Evolutionary conservation across 2,797 vertebrate genomes (phyloP).

Genomic region (Sebastes variabilis): DNA sequence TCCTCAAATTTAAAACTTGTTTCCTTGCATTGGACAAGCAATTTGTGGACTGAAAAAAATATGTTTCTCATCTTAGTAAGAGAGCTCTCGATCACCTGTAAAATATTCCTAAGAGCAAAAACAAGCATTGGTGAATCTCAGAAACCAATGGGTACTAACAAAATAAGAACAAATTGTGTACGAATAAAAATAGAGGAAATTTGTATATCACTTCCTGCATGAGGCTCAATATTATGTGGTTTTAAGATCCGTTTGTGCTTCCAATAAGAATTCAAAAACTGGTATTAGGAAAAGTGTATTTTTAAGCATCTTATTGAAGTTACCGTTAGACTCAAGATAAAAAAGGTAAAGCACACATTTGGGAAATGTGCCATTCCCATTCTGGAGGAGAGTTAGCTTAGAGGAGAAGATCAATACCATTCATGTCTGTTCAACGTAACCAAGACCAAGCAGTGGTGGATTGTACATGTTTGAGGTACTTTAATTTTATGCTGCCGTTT

Average conservation of each 20-base stretch:
- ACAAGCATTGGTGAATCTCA: too few species aligned
- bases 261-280: background rate
- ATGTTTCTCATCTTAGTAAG: too few species aligned
- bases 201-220: too few species aligned
- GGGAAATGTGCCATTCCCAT: background rate
- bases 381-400: background rate
- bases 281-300: background rate
- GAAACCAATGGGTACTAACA: too few species aligned
- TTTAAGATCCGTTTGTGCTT: background rate
- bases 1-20: too few species aligned
- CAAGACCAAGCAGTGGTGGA: background rate
- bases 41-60: too few species aligned
- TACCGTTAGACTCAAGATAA: background rate
- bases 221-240: background rate
- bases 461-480: background rate
- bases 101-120: too few species aligned
- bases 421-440: background rate
- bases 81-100: too few species aligned
- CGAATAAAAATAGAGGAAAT: too few species aligned
- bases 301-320: background rate
- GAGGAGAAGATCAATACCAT: background rate
- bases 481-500: background rate
- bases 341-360: background rate
- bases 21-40: too few species aligned
- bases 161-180: too few species aligned